Base-by-base conservation (phyloP, 2,888 invertebrate genomes). In the Glomeris marginata region DNA sequence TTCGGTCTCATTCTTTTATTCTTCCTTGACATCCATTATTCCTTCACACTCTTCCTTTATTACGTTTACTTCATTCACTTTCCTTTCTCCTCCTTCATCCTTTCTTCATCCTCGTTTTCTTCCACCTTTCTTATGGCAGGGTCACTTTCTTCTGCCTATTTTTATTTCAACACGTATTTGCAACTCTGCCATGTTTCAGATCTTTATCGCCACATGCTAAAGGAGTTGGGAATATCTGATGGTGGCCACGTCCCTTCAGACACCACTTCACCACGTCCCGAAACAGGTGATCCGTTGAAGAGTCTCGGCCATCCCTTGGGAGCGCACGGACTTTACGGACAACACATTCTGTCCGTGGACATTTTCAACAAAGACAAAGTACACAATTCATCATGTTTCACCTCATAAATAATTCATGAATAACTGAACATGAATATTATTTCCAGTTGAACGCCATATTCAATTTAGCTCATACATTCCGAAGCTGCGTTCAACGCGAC, bases 381-480 rank as follows among this genome's bases (percentile, higher is more conserved):
- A 55, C 18, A 18, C 4, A 42, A 42, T 42, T 18, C 15, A 41
- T 41, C 13, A 36, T 37, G 36, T 33, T 18, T 33, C 40, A 20
- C 22, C n/a, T 11, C 36, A 50, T 41, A 28, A 16, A 28, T 2
- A 22, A 5, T 13, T 44, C 22, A 11, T 11, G 28, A 10, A n/a
- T 16, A 45, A 22, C 15, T 34, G 16, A 21, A 41, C 4, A 41
- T 10, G 3, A 20, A 11, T 46, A 34, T 37, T 40, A 40, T 45
- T 53, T 56, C 36, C 81, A 84, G 57, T 72, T 97, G 0, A 92
- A 94, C 65, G 84, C 87, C 51, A 78, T 98, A 55, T 95, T 97
- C 69, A 87, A 94, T 67, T 71, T 95, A 56, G 95, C 97, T 0
- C 91, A 92, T 65, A 76, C 79, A 45, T 82, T 87, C 66, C 80